These are phyloP conservation scores for Pseudomyrmex sp. DNA, from an alignment of 1,140 invertebrate genomes.

Conservation along the genomic window DNA sequence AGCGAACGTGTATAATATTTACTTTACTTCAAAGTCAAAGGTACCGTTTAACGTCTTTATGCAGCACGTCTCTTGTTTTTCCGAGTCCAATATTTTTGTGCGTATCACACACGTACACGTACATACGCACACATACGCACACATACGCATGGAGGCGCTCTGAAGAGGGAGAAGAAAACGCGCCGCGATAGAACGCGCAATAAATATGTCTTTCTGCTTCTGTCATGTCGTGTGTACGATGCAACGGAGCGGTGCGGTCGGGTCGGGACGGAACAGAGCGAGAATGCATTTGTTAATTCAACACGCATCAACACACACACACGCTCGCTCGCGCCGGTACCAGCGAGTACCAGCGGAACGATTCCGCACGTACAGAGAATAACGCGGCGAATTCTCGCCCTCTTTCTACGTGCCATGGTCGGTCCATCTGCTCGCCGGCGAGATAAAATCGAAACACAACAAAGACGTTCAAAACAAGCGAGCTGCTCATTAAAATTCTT, in stretches of 20 bases:
- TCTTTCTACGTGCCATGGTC: conserved; percentile 16
- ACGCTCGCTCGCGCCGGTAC: conserved; percentile 25
- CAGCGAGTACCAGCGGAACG: conserved; percentile 59
- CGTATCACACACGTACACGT: background rate
- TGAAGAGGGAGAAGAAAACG: background rate
- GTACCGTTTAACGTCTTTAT: background rate
- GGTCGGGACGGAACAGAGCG: conserved; percentile 44
- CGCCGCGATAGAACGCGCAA: conserved; percentile 2
- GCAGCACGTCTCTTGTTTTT: background rate
- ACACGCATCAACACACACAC: conserved; percentile 49
- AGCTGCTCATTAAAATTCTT: too few relatives aligned
- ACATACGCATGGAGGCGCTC: background rate
- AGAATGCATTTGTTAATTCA: conserved; percentile 54
- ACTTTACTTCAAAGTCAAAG: background rate
- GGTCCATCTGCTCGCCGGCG: background rate
- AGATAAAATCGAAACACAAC: background rate
- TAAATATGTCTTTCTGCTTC: conserved; percentile 18
- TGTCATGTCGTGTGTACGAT: conserved; percentile 16
- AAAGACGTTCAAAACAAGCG: background rate
- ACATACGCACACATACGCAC: too few relatives aligned
- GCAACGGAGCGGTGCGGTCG: conserved; percentile 56
- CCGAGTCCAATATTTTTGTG: background rate
- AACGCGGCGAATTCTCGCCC: conserved; percentile 34
- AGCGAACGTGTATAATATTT: conserved; percentile 9
- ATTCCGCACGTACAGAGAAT: conserved; percentile 19